Evolutionary conservation across 1,140 invertebrate species (phyloP).

Genomic region (Camponotus vicinus): DNA sequence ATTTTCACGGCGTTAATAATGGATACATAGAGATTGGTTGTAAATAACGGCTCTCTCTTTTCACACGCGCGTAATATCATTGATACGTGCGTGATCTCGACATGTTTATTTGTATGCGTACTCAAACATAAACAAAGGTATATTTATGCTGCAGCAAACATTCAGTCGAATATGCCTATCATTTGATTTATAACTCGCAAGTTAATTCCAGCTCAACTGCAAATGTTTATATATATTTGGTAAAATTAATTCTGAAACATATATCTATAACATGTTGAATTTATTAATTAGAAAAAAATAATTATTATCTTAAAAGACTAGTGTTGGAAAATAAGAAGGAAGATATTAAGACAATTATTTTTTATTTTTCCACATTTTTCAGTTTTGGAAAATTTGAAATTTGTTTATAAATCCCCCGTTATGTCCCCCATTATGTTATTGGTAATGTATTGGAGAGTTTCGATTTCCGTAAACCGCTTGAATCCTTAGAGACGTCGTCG

Average conservation of each 20-base stretch:
- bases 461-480: constrained; percentile 65
- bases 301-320: background rate
- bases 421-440: background rate
- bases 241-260: background rate
- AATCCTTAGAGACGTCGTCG: constrained; percentile 61
- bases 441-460: constrained; percentile 58
- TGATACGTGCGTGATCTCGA: background rate
- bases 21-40: background rate
- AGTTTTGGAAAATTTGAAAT: background rate
- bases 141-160: background rate
- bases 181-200: background rate
- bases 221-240: background rate
- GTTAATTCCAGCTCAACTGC: background rate
- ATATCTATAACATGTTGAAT: background rate
- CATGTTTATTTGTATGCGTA: background rate
- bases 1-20: background rate
- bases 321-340: background rate
- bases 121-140: background rate
- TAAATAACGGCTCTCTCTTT: background rate
- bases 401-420: background rate
- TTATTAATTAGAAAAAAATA: background rate
- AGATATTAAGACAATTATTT: background rate
- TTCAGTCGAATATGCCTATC: background rate
- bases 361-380: background rate
- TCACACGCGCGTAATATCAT: background rate